Percentiles rank a stretch among this genome's conserved stretches.
Evolutionary conservation across 2,797 vertebrate species (phyloP).

Genomic region (Danio kyathit): DNA sequence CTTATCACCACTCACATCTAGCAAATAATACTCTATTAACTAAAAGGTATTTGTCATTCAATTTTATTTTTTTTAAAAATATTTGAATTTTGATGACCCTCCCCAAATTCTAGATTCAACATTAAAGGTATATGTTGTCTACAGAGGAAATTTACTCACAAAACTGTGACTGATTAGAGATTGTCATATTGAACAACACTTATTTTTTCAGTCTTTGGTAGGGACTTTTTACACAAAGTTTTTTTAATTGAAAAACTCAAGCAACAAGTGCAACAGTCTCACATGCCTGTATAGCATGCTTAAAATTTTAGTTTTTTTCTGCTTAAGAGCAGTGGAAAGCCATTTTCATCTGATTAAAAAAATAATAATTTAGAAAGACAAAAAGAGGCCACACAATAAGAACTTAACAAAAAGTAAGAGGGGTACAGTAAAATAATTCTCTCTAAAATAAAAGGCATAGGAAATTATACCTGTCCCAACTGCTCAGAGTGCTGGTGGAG

Average conservation of each 20-base stretch:
- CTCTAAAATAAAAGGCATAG: constrained; percentile 41
- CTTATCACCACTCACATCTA: neutral
- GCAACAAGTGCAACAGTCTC: too few relatives aligned
- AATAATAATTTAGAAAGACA: neutral
- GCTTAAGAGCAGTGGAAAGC: too few relatives aligned
- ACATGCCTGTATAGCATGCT: too few relatives aligned
- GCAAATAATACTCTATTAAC: neutral
- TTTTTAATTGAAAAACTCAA: too few relatives aligned
- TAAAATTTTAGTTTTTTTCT: too few relatives aligned
- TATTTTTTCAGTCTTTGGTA: too few relatives aligned
- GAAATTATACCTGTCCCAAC: constrained; percentile 88
- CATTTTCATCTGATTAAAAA: neutral
- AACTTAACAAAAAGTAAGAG: neutral
- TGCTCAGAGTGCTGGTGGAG: constrained; percentile 97
- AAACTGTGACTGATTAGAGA: too few relatives aligned
- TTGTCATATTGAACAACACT: too few relatives aligned
- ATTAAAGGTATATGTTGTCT: neutral
- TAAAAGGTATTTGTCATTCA: neutral
- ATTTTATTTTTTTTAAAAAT: neutral
- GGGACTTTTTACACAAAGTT: too few relatives aligned
- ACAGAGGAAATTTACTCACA: too few relatives aligned
- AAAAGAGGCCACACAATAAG: constrained; percentile 37
- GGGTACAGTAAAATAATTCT: neutral
- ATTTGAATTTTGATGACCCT: neutral
- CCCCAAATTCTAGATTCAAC: neutral